Conservation (phyloP, 2,888 invertebrate species). For the Mylabris sibirica region DNA sequence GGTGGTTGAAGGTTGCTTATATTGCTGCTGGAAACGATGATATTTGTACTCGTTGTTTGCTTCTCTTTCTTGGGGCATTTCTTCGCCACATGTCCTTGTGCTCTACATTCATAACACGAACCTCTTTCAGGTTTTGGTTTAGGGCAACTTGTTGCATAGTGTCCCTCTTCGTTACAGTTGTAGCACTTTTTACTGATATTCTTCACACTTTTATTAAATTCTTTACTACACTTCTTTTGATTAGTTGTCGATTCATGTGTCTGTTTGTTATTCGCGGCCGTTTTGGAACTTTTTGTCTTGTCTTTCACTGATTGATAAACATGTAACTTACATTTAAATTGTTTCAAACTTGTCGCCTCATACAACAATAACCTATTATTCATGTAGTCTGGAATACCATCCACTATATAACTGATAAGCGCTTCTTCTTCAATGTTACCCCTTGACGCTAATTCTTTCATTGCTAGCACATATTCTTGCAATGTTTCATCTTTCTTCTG, state of each 20-base stretch:
- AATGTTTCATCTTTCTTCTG: constrained; percentile 12
- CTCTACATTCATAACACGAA: constrained; percentile 30
- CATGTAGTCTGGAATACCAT: constrained; percentile 29
- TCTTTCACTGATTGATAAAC: constrained; percentile 18
- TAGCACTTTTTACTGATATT: too few relatives aligned
- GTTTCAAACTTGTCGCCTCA: constrained; percentile 24
- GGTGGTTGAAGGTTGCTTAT: neutral
- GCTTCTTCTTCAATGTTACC: constrained; percentile 30
- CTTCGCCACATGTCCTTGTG: constrained; percentile 16
- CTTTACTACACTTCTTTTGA: neutral
- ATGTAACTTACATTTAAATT: constrained; percentile 28
- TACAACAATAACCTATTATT: constrained; percentile 32
- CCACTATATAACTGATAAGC: constrained; percentile 31
- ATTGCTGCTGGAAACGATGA: neutral
- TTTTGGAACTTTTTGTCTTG: neutral
- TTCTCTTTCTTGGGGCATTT: constrained; percentile 15
- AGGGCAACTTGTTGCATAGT: constrained; percentile 23
- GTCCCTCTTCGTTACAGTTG: constrained; percentile 31
- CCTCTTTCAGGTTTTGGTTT: constrained; percentile 29
- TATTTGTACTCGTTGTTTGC: neutral
- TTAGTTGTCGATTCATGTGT: neutral
- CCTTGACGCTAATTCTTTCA: constrained; percentile 47
- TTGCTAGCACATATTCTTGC: constrained; percentile 51
- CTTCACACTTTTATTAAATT: neutral
- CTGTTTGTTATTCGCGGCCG: neutral